A percentile compares a stretch with the other conserved stretches of the same genome.
Evolutionary conservation across 2,888 invertebrate genomes (phyloP).

Genomic region (Heteromurus nitidus): DNA sequence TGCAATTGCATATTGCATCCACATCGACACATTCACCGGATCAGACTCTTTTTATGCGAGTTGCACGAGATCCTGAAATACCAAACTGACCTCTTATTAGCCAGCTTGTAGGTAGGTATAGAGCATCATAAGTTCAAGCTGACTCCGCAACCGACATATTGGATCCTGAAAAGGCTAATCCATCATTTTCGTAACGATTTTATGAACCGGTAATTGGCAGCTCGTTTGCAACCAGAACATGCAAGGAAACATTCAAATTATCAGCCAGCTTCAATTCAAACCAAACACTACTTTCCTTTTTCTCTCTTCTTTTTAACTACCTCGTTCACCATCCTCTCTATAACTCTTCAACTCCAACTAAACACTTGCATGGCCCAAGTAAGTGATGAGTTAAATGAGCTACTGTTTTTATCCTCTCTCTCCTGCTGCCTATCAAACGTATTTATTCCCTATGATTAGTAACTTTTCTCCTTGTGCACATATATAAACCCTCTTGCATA

Average conservation of each 20-base stretch:
- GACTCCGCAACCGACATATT: neutral
- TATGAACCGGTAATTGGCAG: neutral
- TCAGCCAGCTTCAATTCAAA: neutral
- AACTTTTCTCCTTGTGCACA: too few relatives aligned
- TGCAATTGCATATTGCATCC: too few relatives aligned
- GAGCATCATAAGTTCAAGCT: too few relatives aligned
- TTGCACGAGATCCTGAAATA: neutral
- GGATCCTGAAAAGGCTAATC: neutral
- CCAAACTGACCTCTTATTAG: neutral
- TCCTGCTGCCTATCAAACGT: conserved; percentile 11
- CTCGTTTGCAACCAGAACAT: neutral
- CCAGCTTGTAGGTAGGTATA: too few relatives aligned
- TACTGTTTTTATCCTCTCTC: conserved; percentile 10
- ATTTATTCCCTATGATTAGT: too few relatives aligned
- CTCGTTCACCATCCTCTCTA: too few relatives aligned
- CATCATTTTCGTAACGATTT: neutral
- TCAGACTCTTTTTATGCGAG: neutral
- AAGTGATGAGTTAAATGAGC: conserved; percentile 13
- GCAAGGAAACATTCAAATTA: conserved; percentile 9
- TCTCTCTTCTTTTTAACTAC: neutral
- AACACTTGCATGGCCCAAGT: too few relatives aligned
- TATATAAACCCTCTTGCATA: too few relatives aligned
- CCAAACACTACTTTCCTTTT: conserved; percentile 7
- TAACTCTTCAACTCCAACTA: too few relatives aligned
- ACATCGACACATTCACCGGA: too few relatives aligned